These are phyloP conservation scores for Agonum fuliginosum DNA, from an alignment of 2,888 invertebrate genomes.

Conservation along the genomic window DNA sequence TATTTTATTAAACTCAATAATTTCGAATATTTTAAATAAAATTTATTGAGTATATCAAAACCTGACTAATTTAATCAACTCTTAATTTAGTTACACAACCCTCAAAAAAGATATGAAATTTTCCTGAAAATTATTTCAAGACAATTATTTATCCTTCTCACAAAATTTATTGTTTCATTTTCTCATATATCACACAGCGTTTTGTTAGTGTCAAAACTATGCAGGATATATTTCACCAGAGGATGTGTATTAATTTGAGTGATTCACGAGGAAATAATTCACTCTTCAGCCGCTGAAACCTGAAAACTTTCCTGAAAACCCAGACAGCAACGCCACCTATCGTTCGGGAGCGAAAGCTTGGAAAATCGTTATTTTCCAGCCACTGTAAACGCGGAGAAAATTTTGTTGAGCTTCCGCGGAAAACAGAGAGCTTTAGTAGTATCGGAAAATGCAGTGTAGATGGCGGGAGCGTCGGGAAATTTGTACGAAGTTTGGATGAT, in stretches of 20 bases:
- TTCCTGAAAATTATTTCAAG: no score
- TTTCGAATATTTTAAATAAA: no score
- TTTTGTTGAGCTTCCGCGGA: background rate
- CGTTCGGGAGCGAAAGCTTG: background rate
- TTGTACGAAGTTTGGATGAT: no score
- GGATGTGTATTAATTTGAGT: background rate
- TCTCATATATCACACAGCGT: background rate
- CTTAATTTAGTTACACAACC: conserved; percentile 14
- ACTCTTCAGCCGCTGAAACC: background rate
- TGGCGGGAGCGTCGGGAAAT: background rate
- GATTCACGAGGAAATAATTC: background rate
- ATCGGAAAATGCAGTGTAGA: background rate
- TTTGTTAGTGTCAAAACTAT: background rate
- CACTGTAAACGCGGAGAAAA: background rate
- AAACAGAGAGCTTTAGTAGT: background rate
- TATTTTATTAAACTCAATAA: no score
- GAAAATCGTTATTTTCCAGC: background rate
- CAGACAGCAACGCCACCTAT: background rate
- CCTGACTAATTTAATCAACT: conserved; percentile 28
- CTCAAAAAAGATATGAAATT: conserved; percentile 4
- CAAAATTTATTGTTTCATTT: background rate
- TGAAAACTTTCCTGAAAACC: background rate
- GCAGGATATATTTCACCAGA: background rate
- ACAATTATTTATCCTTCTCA: background rate
- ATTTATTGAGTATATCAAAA: no score